These are phyloP conservation scores for Budorcas taxicolor DNA, from an alignment of 2,113 vertebrate species.

Conservation along the genomic window DNA sequence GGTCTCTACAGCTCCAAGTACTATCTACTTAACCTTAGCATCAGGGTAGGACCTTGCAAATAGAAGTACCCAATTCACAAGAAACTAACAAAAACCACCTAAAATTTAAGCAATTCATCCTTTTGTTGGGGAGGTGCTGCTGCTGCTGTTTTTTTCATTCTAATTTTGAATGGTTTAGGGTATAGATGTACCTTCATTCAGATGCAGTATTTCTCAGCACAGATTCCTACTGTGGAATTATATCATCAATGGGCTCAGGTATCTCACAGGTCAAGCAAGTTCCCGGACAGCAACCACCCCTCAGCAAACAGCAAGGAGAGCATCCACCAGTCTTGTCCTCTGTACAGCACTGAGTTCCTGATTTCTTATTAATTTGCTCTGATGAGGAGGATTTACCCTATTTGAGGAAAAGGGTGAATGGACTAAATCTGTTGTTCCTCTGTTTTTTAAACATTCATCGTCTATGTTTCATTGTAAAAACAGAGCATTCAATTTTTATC, in stretches of 20 bases:
- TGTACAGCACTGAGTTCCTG: not conserved
- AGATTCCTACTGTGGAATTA: not conserved
- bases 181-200: not conserved
- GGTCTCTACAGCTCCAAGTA: not conserved
- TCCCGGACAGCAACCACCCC: not conserved
- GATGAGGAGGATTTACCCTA: not conserved
- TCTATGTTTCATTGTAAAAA: not conserved
- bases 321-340: not conserved
- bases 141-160: not conserved
- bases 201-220: not conserved
- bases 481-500: constrained; percentile 20
- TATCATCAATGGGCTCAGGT: not conserved
- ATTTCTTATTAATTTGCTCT: not conserved
- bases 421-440: not conserved
- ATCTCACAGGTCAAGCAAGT: not conserved
- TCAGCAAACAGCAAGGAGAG: not conserved
- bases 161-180: not conserved
- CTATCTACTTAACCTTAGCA: constrained; percentile 2
- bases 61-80: not conserved
- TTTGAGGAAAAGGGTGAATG: not conserved
- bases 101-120: not conserved
- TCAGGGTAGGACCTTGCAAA: not conserved
- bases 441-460: not conserved
- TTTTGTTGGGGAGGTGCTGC: not conserved
- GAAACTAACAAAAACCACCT: not conserved